These are phyloP conservation scores for Setipinna tenuifilis DNA, from an alignment of 2,797 vertebrate genomes.

Conservation along the genomic window DNA sequence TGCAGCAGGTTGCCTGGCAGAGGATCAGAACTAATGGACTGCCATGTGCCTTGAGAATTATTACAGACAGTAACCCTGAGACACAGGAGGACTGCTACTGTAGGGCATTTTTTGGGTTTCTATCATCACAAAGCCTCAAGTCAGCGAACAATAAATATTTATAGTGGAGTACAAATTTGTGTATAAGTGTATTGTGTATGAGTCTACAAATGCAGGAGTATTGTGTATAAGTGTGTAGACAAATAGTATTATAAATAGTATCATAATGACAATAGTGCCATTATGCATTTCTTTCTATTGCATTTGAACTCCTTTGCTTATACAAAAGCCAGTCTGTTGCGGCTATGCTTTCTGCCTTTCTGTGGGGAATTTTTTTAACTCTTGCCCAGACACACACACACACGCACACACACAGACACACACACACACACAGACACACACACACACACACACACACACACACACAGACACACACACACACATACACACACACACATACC, in stretches of 20 bases:
- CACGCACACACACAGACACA: too few relatives aligned
- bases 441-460: not conserved
- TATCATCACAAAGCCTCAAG: not conserved
- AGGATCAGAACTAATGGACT: constrained; percentile 37
- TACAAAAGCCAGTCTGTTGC: not conserved
- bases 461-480: not conserved
- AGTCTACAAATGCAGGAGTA: too few relatives aligned
- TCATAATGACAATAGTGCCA: not conserved
- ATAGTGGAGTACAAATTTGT: not conserved
- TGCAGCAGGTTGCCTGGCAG: constrained; percentile 26
- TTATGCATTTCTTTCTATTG: not conserved
- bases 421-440: not conserved
- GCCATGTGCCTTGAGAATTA: constrained; percentile 44
- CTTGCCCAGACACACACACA: too few relatives aligned
- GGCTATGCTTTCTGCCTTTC: not conserved
- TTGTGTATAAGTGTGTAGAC: too few relatives aligned
- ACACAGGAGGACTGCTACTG: not conserved
- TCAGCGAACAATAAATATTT: not conserved
- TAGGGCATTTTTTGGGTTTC: not conserved
- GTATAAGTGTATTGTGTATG: too few relatives aligned
- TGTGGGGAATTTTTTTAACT: not conserved
- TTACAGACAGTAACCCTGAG: not conserved
- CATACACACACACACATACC: constrained; percentile 67
- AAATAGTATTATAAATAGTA: too few relatives aligned
- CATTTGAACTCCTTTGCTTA: not conserved